Conservation (phyloP, 1,140 invertebrate species). For the Andrena cerasifolii region DNA sequence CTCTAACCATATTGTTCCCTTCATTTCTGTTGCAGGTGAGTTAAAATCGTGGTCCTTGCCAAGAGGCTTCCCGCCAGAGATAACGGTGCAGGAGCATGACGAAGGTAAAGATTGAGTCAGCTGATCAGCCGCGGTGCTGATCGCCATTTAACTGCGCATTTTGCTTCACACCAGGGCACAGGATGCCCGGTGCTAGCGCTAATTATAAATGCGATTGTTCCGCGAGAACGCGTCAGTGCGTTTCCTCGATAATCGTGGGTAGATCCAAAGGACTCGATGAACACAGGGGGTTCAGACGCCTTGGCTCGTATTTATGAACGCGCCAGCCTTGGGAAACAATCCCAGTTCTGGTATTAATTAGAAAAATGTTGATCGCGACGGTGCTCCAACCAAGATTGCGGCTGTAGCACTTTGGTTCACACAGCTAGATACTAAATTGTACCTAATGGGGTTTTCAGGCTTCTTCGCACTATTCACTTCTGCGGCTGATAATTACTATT, state of each 20-base stretch:
- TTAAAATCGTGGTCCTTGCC: constrained; percentile 82
- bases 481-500: too few relatives aligned
- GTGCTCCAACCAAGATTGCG: too few relatives aligned
- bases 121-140: constrained; percentile 38
- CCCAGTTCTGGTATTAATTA: not conserved
- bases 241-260: constrained; percentile 39
- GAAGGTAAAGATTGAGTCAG: constrained; percentile 70
- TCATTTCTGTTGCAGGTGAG: constrained; percentile 81
- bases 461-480: too few relatives aligned
- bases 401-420: too few relatives aligned
- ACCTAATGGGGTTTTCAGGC: too few relatives aligned
- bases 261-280: constrained; percentile 26
- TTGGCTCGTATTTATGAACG: constrained; percentile 14
- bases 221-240: constrained; percentile 28
- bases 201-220: constrained; percentile 59
- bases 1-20: constrained; percentile 20
- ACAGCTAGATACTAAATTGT: too few relatives aligned
- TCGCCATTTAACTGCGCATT: constrained; percentile 43
- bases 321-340: not conserved
- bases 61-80: constrained; percentile 77
- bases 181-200: constrained; percentile 28
- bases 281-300: not conserved
- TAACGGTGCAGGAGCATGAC: constrained; percentile 60
- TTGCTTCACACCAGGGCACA: constrained; percentile 18
- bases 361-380: too few relatives aligned